Base-by-base conservation (phyloP, 2,113 vertebrate genomes). In the Pteropus alecto region DNA sequence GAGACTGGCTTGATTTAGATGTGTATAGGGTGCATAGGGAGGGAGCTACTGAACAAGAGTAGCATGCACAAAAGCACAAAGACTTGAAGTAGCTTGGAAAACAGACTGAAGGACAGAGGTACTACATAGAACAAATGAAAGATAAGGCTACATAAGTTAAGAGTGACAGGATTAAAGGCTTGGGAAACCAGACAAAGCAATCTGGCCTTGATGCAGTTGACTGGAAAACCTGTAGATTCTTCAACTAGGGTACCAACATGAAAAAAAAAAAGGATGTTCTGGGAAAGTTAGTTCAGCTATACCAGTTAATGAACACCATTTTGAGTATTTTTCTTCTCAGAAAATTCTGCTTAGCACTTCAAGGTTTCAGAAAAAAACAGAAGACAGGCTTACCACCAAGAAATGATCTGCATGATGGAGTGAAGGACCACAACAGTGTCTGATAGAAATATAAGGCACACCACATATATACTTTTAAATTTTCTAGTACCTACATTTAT, bases 301-400 rank as follows among this genome's bases (percentile, higher is more conserved):
- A 81, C 16, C 56, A 77, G 21, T 41, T 68, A 93, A 73, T 46
- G 93, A 89, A 78, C 2, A 63, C 12, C 6, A 71, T 67, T 76
- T 74, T 77, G 28, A 92, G 48, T 56, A 41, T 9, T 51, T 77
- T 35, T 43, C 41, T 33, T 54, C 9, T 22, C 68, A 67, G 14
- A 60, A 96, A 91, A 63, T 83, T 94, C 38, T 73, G 28, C 18
- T 90, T 54, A 91, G 56, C 38, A 67, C 24, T 88, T 19, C 43
- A 89, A 68, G 67, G 35, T 96, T 77, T 96, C 54, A 93, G 70
- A 54, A 92, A 87, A 85, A 24, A 67, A 8, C 8, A 81, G 30
- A 95, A 82, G 70, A 54, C 14, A 90, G 33, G 5, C 28, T 95
- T 35, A 68, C 56, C 54, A 83, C 9, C 28, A 92, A 65, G 48